These are phyloP conservation scores for Calyptommatus sinebrachiatus DNA, from an alignment of 2,113 vertebrate species.

Conservation along the genomic window DNA sequence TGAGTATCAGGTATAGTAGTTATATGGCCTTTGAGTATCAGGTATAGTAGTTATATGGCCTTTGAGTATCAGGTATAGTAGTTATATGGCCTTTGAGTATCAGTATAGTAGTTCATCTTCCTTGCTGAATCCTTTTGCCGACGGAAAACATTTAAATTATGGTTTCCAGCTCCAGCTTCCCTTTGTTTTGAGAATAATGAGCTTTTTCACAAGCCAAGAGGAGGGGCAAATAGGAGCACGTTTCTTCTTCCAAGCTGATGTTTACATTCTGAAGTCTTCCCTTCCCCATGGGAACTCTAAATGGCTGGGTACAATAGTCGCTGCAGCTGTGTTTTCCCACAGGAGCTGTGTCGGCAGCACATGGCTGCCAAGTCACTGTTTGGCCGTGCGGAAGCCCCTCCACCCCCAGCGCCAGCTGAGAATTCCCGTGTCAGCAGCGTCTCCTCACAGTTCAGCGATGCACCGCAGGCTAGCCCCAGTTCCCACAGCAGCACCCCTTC, in stretches of 20 bases:
- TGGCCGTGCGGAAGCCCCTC: slow-evolving; percentile 71
- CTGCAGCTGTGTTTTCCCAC: slow-evolving; percentile 15
- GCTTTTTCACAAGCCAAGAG: no score
- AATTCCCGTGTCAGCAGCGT: slow-evolving; percentile 94
- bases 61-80: slow-evolving; percentile 90
- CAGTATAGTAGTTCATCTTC: slow-evolving; percentile 70
- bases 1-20: no score
- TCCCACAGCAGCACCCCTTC: slow-evolving; percentile 97
- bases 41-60: no score
- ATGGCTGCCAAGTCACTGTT: slow-evolving; percentile 93
- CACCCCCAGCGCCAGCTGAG: slow-evolving; percentile 63
- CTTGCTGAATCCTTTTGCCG: neutral
- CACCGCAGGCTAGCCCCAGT: slow-evolving; percentile 92
- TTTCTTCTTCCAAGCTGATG: neutral
- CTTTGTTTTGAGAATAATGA: neutral
- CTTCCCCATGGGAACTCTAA: neutral
- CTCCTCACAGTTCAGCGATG: slow-evolving; percentile 95
- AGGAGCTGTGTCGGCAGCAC: slow-evolving; percentile 97
- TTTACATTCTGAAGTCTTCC: neutral
- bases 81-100: slow-evolving; percentile 72
- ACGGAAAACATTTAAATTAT: neutral
- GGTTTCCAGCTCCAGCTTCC: neutral
- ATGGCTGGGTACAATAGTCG: neutral
- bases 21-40: neutral
- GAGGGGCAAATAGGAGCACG: no score